Conservation (phyloP, 1,140 invertebrate genomes). For the Zaprionus gabonicus region DNA sequence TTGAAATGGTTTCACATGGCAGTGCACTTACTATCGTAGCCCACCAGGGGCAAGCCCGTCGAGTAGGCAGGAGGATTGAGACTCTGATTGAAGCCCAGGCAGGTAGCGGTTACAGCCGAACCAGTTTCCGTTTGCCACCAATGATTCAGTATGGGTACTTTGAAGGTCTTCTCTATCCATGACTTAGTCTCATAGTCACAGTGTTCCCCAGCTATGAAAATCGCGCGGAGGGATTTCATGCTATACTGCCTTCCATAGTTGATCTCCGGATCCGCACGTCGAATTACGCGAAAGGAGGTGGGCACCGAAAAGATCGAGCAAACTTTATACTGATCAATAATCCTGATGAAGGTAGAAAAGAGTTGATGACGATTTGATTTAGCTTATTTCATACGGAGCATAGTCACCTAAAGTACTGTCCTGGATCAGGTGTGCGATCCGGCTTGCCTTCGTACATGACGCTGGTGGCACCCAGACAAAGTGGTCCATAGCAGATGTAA, state of each 20-base stretch:
- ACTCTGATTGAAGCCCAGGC: constrained; percentile 89
- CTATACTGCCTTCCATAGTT: constrained; percentile 89
- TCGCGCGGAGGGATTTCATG: constrained; percentile 89
- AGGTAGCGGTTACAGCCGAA: constrained; percentile 93
- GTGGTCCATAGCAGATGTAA: constrained; percentile 96
- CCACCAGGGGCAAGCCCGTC: constrained; percentile 91
- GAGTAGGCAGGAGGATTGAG: constrained; percentile 88
- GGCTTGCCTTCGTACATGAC: constrained; percentile 98
- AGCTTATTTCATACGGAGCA: background rate
- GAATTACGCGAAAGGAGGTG: constrained; percentile 93
- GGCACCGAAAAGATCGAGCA: constrained; percentile 95
- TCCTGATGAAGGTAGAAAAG: constrained; percentile 85
- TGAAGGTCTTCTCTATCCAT: constrained; percentile 93
- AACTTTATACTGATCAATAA: constrained; percentile 94
- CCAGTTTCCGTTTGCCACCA: constrained; percentile 99
- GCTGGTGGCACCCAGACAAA: constrained; percentile 92
- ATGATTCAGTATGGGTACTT: constrained; percentile 95
- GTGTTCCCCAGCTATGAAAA: constrained; percentile 97
- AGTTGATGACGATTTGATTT: background rate
- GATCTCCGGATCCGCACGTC: constrained; percentile 90
- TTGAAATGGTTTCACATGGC: background rate
- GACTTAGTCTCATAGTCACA: constrained; percentile 95
- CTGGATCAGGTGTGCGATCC: constrained; percentile 95
- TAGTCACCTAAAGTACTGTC: constrained; percentile 88
- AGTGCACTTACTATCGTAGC: constrained; percentile 90